phyloP scores from a whole-genome alignment of 2,888 invertebrate species.

The Scrobipalpa atriplicella region DNA sequence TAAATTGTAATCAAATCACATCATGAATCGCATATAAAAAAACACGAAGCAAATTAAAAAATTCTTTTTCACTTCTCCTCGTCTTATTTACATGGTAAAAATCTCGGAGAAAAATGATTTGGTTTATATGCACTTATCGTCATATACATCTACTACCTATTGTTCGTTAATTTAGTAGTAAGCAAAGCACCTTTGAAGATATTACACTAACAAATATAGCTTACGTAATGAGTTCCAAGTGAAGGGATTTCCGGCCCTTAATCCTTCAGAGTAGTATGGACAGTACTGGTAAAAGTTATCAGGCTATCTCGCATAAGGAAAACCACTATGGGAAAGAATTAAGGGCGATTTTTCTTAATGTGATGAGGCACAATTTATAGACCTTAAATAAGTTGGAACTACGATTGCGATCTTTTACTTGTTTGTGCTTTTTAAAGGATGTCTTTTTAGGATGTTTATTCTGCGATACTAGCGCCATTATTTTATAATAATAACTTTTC shows the following conservation, averaged over 20 bases:
- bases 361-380: conserved; percentile 15
- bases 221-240: conserved; percentile 15
- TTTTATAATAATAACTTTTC: no score
- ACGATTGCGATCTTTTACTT: not conserved
- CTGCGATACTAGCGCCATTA: no score
- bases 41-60: no score
- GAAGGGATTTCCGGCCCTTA: conserved; percentile 23
- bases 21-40: no score
- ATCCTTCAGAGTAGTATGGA: conserved; percentile 28
- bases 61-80: no score
- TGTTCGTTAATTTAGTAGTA: no score
- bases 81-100: no score
- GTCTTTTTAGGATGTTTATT: not conserved
- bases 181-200: not conserved
- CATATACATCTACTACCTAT: no score
- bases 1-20: no score
- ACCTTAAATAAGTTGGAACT: conserved; percentile 1
- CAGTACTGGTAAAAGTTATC: conserved; percentile 23
- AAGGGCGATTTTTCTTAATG: conserved; percentile 4
- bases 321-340: conserved; percentile 12
- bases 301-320: conserved; percentile 7
- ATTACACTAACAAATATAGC: not conserved
- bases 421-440: not conserved
- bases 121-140: no score
- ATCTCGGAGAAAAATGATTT: no score